phyloP scores from a whole-genome alignment of 2,797 vertebrate species.

The Todus mexicanus region DNA sequence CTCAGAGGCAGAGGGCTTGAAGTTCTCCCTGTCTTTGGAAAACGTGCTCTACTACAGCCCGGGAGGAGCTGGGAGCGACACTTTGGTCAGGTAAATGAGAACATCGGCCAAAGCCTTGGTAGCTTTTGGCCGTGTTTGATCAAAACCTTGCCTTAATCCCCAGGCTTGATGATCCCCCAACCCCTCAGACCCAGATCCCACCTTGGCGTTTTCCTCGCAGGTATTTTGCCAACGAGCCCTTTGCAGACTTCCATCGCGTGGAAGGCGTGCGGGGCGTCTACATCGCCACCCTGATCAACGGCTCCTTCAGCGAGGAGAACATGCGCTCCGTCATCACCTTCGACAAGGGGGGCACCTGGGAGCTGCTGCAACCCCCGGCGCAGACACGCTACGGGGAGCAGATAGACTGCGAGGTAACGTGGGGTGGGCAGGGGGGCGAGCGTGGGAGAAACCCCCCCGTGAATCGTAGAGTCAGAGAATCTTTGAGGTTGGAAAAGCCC shows the following conservation, averaged over 20 bases:
- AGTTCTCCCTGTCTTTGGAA: conserved; percentile 93
- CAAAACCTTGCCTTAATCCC: accelerated
- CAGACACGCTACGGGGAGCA: conserved; percentile 88
- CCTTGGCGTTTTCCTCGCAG: conserved; percentile 52
- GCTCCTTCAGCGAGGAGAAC: conserved; percentile 91
- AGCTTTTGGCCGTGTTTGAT: accelerated
- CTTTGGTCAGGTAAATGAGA: conserved; percentile 79
- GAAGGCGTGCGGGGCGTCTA: conserved; percentile 93
- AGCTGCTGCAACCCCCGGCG: conserved; percentile 88
- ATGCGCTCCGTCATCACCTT: conserved; percentile 97
- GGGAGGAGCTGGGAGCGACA: conserved; percentile 89
- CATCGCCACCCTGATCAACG: conserved; percentile 91
- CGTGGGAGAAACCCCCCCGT: accelerated
- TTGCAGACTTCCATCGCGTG: conserved; percentile 93
- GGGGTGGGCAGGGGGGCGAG: accelerated
- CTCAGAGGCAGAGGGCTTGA: conserved; percentile 92
- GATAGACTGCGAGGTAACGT: conserved; percentile 86
- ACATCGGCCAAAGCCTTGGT: accelerated
- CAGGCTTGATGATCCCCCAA: accelerated
- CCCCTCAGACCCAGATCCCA: background rate
- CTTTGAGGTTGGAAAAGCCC: too few relatives aligned
- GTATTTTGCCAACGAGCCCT: conserved; percentile 94
- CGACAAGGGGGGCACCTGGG: conserved; percentile 98
- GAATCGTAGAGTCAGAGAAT: too few relatives aligned
- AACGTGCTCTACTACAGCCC: conserved; percentile 94